Percentiles rank a stretch among this genome's conserved stretches.
Conservation (phyloP, 2,888 invertebrate species). For the Stenodema calcarata region DNA sequence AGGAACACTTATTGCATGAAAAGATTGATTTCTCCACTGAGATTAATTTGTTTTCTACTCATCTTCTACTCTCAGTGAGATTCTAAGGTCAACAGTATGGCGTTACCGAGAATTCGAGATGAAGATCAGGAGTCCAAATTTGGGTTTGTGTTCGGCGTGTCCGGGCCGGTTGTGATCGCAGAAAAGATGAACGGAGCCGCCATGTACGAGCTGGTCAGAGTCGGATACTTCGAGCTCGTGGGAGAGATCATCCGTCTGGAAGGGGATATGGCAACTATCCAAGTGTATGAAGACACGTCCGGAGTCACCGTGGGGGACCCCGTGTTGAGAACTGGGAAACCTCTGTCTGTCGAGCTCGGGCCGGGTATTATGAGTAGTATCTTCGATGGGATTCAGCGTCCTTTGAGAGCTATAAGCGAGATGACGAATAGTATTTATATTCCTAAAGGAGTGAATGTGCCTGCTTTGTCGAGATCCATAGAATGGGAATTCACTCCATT, state of each 20-base stretch:
- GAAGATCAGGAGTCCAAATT: slow-evolving; percentile 87
- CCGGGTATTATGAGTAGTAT: slow-evolving; percentile 97
- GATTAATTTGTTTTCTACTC: too few species aligned
- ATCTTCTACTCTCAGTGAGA: too few species aligned
- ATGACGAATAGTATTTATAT: slow-evolving; percentile 97
- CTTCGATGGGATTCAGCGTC: slow-evolving; percentile 99
- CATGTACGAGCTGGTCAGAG: slow-evolving; percentile 99
- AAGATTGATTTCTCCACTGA: too few species aligned
- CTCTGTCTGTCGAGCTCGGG: slow-evolving; percentile 97
- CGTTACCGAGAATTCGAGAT: slow-evolving; percentile 76
- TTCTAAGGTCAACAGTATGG: slow-evolving; percentile 51
- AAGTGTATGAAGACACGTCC: slow-evolving; percentile 95
- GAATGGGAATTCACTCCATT: slow-evolving; percentile 93
- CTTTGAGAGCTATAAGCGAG: slow-evolving; percentile 94
- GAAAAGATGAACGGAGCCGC: slow-evolving; percentile 99
- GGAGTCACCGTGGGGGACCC: slow-evolving; percentile 99
- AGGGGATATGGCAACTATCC: slow-evolving; percentile 99
- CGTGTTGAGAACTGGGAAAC: slow-evolving; percentile 97
- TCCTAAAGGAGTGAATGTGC: slow-evolving; percentile 97
- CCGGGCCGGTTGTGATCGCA: slow-evolving; percentile 99
- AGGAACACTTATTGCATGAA: too few species aligned
- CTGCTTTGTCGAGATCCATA: slow-evolving; percentile 78
- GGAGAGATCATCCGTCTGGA: slow-evolving; percentile 99
- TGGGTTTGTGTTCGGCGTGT: slow-evolving; percentile 96
- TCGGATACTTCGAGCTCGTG: slow-evolving; percentile 97